Base-by-base conservation (phyloP, 2,888 invertebrate genomes). In the Molanna angustata region DNA sequence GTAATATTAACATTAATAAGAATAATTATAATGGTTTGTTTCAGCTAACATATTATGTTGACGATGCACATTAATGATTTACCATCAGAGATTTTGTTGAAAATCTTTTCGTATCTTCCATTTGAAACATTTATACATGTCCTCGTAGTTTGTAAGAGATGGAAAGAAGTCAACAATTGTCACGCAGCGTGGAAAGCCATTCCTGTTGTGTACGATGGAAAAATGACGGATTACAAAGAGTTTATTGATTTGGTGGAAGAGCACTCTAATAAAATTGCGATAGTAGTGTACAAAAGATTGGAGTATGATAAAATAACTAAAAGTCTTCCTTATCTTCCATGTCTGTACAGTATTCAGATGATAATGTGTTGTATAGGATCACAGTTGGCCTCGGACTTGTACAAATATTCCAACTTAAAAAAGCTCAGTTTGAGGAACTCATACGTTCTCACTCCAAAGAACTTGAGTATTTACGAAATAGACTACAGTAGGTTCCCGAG, bases 371-470 rank as follows among this genome's bases (percentile, higher is more conserved):
- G 69, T 43, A 63, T 76, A 20, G 63, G 64, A 46, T 68, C 68
- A 57, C 68, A 70, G 27, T 69, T 76, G 57, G 69, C 69, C 60
- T 66, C 16, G 68, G 72, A 52, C 52, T 74, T 54, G 21, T 63
- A 58, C 19, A 68, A 60, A 49, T 74, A 72, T 71, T 67, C 69
- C 7, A 64, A 70, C 44, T 61, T 77, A 21, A 69, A 64, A 53
- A 72, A 68, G 60, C 63, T 77, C 4, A 70, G 65, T 62, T 64
- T 77, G 37, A 74, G 70, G 61, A 75, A 76, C 61, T 73, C 73
- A 11, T 59, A 56, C 18, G n/a, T 22, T 6, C 13, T 14, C n/a
- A 19, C 31, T 9, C 40, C 21, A 7, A 35, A 33, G 1, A 27
- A 13, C 11, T 11, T 20, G 14, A 41, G 66, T 59, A 43, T 63